A percentile compares a stretch with the other conserved stretches of the same genome.
Evolutionary conservation across 2,113 vertebrate species (phyloP).

Genomic region (Amblyopsis rosae): DNA sequence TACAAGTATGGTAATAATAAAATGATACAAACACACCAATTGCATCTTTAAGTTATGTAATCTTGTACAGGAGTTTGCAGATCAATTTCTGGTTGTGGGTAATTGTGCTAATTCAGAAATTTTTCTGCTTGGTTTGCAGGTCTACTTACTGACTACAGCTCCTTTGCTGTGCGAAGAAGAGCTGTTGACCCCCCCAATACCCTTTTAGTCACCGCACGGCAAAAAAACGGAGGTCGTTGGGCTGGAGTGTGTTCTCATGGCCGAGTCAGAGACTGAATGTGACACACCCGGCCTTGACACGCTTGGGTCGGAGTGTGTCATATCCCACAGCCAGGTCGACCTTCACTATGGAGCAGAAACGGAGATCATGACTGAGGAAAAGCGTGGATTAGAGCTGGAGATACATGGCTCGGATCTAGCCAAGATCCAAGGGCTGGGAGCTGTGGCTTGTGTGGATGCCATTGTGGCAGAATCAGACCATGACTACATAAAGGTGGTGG

Average conservation of each 20-base stretch:
- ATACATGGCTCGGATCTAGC: slow-evolving; percentile 73
- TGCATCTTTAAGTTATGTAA: background rate
- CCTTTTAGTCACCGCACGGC: slow-evolving; percentile 59
- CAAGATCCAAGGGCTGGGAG: slow-evolving; percentile 75
- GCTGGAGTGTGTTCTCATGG: slow-evolving; percentile 84
- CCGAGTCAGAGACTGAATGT: slow-evolving; percentile 84
- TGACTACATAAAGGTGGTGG: slow-evolving; percentile 79
- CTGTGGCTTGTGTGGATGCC: slow-evolving; percentile 76
- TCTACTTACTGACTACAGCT: slow-evolving; percentile 39
- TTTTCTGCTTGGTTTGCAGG: slow-evolving; percentile 40
- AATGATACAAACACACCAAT: too few species aligned
- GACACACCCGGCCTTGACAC: slow-evolving; percentile 83
- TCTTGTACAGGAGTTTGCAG: background rate
- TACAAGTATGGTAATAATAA: too few species aligned
- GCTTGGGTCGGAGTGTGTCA: slow-evolving; percentile 84
- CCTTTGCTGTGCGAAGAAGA: slow-evolving; percentile 20
- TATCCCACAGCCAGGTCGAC: slow-evolving; percentile 83
- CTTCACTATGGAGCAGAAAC: slow-evolving; percentile 81
- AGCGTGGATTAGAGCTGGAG: slow-evolving; percentile 76
- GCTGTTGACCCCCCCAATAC: slow-evolving; percentile 43
- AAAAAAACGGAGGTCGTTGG: slow-evolving; percentile 79
- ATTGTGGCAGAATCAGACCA: slow-evolving; percentile 79
- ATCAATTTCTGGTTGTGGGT: background rate
- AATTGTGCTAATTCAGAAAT: background rate
- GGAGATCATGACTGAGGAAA: slow-evolving; percentile 81